Conservation (phyloP, 2,888 invertebrate species). For the Oligia strigilis region DNA sequence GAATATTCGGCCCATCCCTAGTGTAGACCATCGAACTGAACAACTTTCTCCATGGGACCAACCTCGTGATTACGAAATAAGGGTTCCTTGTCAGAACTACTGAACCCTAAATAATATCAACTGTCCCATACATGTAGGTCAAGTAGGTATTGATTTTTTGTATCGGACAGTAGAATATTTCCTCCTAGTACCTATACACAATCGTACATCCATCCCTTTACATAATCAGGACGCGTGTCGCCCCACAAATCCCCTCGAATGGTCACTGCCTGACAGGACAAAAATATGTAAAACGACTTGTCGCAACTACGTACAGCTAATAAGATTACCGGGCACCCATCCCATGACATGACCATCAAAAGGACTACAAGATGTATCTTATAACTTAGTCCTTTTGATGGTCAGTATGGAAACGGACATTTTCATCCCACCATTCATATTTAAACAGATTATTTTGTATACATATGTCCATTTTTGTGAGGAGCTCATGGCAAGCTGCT, state of each 20-base stretch:
- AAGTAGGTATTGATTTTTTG: background rate
- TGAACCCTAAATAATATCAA: background rate
- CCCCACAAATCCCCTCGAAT: slow-evolving; percentile 2
- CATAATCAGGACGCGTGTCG: slow-evolving; percentile 12
- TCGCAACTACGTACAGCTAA: background rate
- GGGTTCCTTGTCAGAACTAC: no score
- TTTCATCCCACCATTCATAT: slow-evolving; percentile 9
- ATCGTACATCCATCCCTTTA: slow-evolving; percentile 3
- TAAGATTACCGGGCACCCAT: slow-evolving; percentile 4
- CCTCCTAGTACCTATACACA: background rate
- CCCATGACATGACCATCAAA: background rate
- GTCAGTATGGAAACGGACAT: background rate
- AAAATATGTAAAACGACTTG: slow-evolving; percentile 30
- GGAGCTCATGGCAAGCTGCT: slow-evolving; percentile 16
- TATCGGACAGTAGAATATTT: background rate
- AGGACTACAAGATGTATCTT: background rate
- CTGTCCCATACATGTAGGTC: background rate
- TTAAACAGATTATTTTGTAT: slow-evolving; percentile 4
- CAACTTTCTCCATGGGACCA: background rate
- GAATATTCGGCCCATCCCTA: no score
- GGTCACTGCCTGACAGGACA: slow-evolving; percentile 10
- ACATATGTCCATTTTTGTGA: no score
- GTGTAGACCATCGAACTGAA: background rate
- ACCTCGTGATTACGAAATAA: background rate
- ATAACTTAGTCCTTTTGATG: slow-evolving; percentile 18